Base-by-base conservation (phyloP, 2,888 invertebrate genomes). In the Galerucella pusilla region DNA sequence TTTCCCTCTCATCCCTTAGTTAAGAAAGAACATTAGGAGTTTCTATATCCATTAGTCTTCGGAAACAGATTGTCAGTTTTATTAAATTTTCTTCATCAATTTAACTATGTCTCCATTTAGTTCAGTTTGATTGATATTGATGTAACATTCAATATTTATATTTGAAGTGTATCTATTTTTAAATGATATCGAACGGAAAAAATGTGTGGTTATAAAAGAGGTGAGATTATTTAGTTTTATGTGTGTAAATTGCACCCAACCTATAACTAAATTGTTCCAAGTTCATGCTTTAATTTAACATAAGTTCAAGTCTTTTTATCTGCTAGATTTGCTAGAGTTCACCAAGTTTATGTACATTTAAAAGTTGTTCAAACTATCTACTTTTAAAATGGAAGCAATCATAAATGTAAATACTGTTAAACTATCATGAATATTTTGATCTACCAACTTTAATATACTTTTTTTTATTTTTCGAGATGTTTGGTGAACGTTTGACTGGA, bases 41-140 rank as follows among this genome's bases (percentile, higher is more conserved):
- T 71, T 54, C 65, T 71, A n/a, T 45, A 65, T 14, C 45, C 46
- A 71, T 71, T 71, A 65, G 45, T 71, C 71, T 71, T 63, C 35
- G 12, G 59, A 65, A 57, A 65, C 65, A 59, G 71, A 71, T 65
- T 71, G 71, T 65, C 71, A 71, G 71, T 57, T 65, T 45, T 59
- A 71, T 65, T 71, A 71, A 71, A 71, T 71, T 57, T 71, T 65
- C 65, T 59, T 25, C 45, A 71, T 65, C 65, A 25, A 71, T 71
- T 49, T 14, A 35, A 65, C 54, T 35, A 64, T 64, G 54, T 64
- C 71, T 71, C 42, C 71, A 71, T 71, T 65, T 54, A 71, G 57
- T 65, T 49, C 35, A n/a, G 28, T 11, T 71, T 65, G 65, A 71
- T 71, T 71, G 57, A 71, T 71, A 71, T 52, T 65, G 64, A 54